Evolutionary conservation across 1,140 invertebrate species (phyloP).

Genomic region (Brachionus angularis): DNA sequence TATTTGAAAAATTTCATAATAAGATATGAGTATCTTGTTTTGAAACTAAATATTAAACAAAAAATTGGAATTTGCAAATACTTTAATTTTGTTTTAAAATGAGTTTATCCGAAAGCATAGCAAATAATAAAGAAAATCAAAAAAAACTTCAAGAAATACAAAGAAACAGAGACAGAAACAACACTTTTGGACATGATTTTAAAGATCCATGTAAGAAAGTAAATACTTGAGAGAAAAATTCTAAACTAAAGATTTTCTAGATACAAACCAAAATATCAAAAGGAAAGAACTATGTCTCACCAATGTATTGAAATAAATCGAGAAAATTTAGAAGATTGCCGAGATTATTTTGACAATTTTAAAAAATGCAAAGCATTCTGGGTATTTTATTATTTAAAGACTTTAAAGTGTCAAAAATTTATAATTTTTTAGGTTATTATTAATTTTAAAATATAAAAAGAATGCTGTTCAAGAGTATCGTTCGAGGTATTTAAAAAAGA

Average conservation of each 20-base stretch:
- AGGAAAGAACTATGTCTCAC: slow-evolving; percentile 34
- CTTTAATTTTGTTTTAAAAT: background rate
- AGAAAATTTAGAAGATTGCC: slow-evolving; percentile 16
- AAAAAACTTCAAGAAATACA: slow-evolving; percentile 19
- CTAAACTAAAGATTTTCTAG: too few species aligned
- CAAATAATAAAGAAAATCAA: slow-evolving; percentile 20
- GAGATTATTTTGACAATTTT: slow-evolving; percentile 43
- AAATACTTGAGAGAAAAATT: background rate
- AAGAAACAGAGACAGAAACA: slow-evolving; percentile 15
- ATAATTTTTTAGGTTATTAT: background rate
- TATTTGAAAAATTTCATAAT: too few species aligned
- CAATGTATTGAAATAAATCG: slow-evolving; percentile 33
- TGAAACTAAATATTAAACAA: too few species aligned
- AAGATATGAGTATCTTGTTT: too few species aligned
- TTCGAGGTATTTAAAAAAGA: slow-evolving; percentile 27
- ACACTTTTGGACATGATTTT: slow-evolving; percentile 19
- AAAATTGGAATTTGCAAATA: too few species aligned
- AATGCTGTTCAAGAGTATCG: slow-evolving; percentile 43
- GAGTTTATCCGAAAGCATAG: slow-evolving; percentile 14
- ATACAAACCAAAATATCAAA: background rate
- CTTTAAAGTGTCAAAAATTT: background rate
- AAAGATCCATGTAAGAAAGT: slow-evolving; percentile 38
- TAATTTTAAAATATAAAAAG: slow-evolving; percentile 17
- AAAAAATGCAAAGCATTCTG: slow-evolving; percentile 43
- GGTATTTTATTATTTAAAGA: slow-evolving; percentile 4